phyloP scores from a whole-genome alignment of 2,888 invertebrate species.

The Ophioninae sp. region DNA sequence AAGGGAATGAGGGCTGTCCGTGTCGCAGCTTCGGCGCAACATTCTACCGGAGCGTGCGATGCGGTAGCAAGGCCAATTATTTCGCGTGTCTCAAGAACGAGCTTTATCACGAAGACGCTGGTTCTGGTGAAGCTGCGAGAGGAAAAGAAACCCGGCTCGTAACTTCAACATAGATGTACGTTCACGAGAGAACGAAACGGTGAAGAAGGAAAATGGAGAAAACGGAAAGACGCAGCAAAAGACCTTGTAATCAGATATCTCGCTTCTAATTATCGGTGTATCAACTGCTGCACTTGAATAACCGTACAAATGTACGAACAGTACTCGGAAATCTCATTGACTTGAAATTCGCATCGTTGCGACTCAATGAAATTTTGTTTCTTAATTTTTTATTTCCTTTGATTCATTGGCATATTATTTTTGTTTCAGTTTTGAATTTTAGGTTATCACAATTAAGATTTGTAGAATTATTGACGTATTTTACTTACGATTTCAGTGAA shows the following conservation, averaged over 20 bases:
- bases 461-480: too few species aligned
- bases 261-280: constrained; percentile 54
- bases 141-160: background rate
- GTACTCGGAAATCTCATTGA: too few species aligned
- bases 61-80: constrained; percentile 69
- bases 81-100: constrained; percentile 64
- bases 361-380: too few species aligned
- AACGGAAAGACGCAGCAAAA: constrained; percentile 19
- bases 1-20: constrained; percentile 16
- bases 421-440: too few species aligned
- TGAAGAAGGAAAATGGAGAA: constrained; percentile 22
- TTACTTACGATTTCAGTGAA: too few species aligned
- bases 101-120: constrained; percentile 57
- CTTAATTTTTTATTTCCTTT: too few species aligned
- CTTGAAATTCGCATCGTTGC: too few species aligned
- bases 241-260: constrained; percentile 58
- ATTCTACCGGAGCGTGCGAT: constrained; percentile 41
- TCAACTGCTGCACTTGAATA: constrained; percentile 17
- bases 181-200: constrained; percentile 59
- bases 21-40: constrained; percentile 21
- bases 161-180: constrained; percentile 63
- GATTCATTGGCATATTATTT: too few species aligned
- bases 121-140: background rate
- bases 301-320: background rate
- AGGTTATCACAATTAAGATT: too few species aligned